Evolutionary conservation across 2,797 vertebrate species (phyloP).

Genomic region (Malacoraja senta): DNA sequence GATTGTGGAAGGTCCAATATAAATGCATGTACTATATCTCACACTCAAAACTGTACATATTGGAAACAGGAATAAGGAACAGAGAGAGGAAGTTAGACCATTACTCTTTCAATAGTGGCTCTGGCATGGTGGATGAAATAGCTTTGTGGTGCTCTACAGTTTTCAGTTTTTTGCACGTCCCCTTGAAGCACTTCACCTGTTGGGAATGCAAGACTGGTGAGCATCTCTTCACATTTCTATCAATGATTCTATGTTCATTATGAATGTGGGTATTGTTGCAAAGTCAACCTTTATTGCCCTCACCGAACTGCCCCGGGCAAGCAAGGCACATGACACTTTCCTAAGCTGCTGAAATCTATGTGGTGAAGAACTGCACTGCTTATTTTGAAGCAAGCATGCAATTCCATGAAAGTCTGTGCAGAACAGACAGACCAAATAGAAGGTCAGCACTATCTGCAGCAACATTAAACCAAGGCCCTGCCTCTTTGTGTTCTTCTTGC

Average conservation of each 20-base stretch:
- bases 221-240: background rate
- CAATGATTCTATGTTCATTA: background rate
- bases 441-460: background rate
- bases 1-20: no score
- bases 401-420: background rate
- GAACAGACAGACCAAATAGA: background rate
- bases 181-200: background rate
- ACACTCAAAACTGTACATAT: background rate
- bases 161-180: background rate
- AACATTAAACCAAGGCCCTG: background rate
- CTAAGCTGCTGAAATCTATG: no score
- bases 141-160: background rate
- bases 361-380: background rate
- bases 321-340: no score
- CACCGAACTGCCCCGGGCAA: no score
- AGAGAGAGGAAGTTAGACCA: background rate
- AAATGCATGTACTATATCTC: background rate
- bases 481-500: background rate
- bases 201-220: background rate
- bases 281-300: no score
- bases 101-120: no score
- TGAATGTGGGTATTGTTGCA: no score
- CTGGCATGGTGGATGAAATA: background rate
- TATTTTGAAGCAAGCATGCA: background rate
- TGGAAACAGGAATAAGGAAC: background rate